Conservation (phyloP, 2,888 invertebrate species). For the Drosophila buzzatii region DNA sequence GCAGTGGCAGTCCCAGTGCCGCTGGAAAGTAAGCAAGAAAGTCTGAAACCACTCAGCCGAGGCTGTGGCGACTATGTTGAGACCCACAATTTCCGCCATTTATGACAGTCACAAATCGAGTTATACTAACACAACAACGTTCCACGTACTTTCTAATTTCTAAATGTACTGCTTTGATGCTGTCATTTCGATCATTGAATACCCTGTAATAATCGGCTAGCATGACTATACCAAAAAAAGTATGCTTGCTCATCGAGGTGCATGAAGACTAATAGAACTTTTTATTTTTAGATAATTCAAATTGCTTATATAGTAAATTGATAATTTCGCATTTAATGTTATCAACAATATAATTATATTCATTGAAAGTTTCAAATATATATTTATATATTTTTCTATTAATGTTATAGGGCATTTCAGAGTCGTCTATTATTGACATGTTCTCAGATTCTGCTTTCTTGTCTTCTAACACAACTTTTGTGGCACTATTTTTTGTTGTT, state of each 20-base stretch:
- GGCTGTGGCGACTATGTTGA: slow-evolving; percentile 51
- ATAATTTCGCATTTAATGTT: neutral
- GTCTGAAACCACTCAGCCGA: slow-evolving; percentile 37
- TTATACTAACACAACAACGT: slow-evolving; percentile 75
- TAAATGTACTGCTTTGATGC: slow-evolving; percentile 67
- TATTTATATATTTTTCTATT: neutral
- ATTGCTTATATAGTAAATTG: neutral
- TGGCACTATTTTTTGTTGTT: slow-evolving; percentile 42
- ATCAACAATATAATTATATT: neutral
- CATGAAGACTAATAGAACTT: neutral
- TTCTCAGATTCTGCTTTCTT: slow-evolving; percentile 27
- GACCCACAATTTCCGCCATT: slow-evolving; percentile 83
- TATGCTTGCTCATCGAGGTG: neutral
- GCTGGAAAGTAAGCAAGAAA: slow-evolving; percentile 77
- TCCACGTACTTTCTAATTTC: slow-evolving; percentile 78
- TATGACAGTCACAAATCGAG: slow-evolving; percentile 82
- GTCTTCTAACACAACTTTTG: slow-evolving; percentile 29
- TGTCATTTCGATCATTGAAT: slow-evolving; percentile 46
- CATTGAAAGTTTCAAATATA: neutral
- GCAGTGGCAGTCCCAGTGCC: slow-evolving; percentile 35
- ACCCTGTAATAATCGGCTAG: slow-evolving; percentile 42
- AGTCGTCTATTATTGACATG: neutral
- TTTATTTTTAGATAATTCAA: neutral
- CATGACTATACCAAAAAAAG: neutral
- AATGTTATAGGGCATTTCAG: slow-evolving; percentile 24